A percentile compares a stretch with the other conserved stretches of the same genome.
Evolutionary conservation across 2,797 vertebrate species (phyloP).

Genomic region (Hyperoplus lanceolatus): DNA sequence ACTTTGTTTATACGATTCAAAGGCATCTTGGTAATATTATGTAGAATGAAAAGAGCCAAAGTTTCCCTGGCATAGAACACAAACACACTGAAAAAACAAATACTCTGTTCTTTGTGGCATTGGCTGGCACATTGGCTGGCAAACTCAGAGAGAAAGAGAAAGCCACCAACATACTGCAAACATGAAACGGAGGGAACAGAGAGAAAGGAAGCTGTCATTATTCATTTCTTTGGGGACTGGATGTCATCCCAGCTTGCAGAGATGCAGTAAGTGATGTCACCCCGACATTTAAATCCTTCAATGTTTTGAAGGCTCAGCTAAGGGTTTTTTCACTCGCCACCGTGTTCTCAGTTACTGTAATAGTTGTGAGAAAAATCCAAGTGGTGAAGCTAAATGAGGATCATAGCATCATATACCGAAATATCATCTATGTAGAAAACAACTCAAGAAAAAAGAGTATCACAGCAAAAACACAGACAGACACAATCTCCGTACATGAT

Average conservation of each 20-base stretch:
- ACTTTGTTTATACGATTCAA: conserved; percentile 52
- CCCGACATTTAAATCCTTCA: not conserved
- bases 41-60: conserved; percentile 37
- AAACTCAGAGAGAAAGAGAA: conserved; percentile 29
- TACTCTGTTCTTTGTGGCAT: conserved; percentile 42
- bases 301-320: not conserved
- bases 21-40: conserved; percentile 34
- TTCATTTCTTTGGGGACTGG: not conserved
- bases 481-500: not conserved
- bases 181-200: conserved; percentile 18
- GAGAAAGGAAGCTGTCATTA: conserved; percentile 6
- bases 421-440: too few species aligned
- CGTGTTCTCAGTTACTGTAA: not conserved
- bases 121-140: conserved; percentile 44
- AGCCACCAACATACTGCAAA: conserved; percentile 12
- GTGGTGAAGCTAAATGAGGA: not conserved
- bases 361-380: not conserved
- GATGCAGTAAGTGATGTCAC: conserved; percentile 10
- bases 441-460: too few species aligned
- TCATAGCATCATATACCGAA: not conserved
- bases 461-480: not conserved
- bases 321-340: not conserved
- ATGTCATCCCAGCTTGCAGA: not conserved
- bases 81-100: conserved; percentile 30
- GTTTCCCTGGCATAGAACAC: conserved; percentile 44